Evolutionary conservation across 2,113 vertebrate genomes (phyloP).

Genomic region (Anser brachyrhynchus): DNA sequence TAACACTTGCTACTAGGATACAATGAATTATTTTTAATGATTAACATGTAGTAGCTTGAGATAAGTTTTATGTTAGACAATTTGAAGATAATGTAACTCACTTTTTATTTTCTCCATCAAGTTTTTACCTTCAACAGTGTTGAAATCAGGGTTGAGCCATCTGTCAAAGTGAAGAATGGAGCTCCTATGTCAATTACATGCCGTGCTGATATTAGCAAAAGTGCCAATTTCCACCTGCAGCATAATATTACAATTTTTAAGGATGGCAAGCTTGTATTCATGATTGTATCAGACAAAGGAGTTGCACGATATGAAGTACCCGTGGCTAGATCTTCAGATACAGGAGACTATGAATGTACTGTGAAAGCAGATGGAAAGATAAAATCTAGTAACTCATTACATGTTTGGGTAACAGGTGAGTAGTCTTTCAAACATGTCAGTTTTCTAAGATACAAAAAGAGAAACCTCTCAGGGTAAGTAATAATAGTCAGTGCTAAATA

Average conservation of each 20-base stretch:
- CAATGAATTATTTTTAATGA: neutral
- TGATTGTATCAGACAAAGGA: neutral
- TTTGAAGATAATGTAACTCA: neutral
- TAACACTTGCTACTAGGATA: neutral
- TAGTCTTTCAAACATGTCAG: neutral
- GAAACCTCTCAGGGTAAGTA: neutral
- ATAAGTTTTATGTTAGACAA: neutral
- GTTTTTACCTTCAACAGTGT: slow-evolving; percentile 79
- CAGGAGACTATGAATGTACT: slow-evolving; percentile 72
- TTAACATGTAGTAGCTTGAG: neutral
- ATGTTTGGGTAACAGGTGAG: slow-evolving; percentile 72
- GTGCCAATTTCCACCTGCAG: neutral
- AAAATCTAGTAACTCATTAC: neutral
- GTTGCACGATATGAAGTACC: slow-evolving; percentile 31
- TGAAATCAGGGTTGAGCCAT: slow-evolving; percentile 55
- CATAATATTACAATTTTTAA: slow-evolving; percentile 70
- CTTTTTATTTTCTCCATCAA: neutral
- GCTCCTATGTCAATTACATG: slow-evolving; percentile 66
- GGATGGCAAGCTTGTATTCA: slow-evolving; percentile 48
- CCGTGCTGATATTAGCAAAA: slow-evolving; percentile 71
- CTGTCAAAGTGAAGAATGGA: slow-evolving; percentile 65
- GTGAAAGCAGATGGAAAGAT: slow-evolving; percentile 60
- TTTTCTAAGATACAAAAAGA: neutral
- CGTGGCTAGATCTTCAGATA: slow-evolving; percentile 56
- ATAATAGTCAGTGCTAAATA: neutral